Conservation (phyloP, 2,797 vertebrate species). For the Staurois parvus region DNA sequence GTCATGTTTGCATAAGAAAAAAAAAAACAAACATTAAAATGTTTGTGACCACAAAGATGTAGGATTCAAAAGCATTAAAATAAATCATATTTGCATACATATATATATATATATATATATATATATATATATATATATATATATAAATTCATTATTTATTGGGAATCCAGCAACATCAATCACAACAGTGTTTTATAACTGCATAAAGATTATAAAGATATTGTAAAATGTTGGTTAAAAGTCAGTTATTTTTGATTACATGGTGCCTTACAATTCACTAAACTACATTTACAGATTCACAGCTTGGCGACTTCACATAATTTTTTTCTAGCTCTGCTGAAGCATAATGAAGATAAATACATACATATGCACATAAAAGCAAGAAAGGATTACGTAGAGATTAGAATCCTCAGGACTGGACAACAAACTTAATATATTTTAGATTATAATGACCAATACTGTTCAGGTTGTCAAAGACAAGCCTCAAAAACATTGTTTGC, state of each 20-base stretch:
- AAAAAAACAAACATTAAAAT: neutral
- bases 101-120: no score
- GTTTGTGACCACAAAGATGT: no score
- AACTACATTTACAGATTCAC: neutral
- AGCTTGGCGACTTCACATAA: neutral
- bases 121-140: no score
- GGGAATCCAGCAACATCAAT: neutral
- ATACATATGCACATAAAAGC: no score
- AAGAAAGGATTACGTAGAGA: neutral
- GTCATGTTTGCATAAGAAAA: neutral
- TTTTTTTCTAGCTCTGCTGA: no score
- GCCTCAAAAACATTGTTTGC: slow-evolving; percentile 29
- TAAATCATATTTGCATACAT: neutral
- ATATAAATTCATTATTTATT: no score
- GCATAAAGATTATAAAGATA: neutral
- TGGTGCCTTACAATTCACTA: neutral
- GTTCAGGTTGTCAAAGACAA: slow-evolving; percentile 13
- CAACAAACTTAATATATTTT: neutral
- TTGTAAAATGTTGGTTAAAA: neutral
- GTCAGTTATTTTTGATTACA: neutral
- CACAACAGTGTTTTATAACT: neutral
- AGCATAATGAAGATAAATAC: no score
- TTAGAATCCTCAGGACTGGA: neutral
- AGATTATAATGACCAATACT: neutral
- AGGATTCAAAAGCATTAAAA: neutral